Conservation (phyloP, 2,888 invertebrate species). For the Cylindroiulus punctatus region DNA sequence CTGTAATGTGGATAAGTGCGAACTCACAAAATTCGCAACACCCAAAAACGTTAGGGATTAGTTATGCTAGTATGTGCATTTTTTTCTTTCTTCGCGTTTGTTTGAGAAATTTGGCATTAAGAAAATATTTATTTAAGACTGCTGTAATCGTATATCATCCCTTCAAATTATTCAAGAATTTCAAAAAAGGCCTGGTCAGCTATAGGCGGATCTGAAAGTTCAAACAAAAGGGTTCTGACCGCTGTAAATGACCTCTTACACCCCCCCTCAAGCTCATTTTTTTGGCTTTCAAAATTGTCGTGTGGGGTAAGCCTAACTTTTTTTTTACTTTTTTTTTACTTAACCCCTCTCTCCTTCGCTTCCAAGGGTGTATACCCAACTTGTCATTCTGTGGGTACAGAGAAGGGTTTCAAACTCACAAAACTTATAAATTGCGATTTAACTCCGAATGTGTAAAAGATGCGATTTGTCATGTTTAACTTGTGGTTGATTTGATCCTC, state of each 20-base stretch:
- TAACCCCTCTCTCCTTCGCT: conserved; percentile 28
- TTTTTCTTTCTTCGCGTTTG: conserved; percentile 9
- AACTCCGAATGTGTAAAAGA: conserved; percentile 28
- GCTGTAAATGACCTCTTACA: conserved; percentile 28
- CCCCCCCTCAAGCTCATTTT: neutral
- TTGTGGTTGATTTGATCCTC: conserved; percentile 32
- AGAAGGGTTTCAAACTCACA: neutral
- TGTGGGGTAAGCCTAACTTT: neutral
- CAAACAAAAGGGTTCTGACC: conserved; percentile 47
- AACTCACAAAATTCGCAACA: neutral
- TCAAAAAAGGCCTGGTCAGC: conserved; percentile 30
- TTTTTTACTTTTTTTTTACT: conserved; percentile 7
- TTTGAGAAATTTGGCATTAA: conserved; percentile 26
- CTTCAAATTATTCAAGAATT: conserved; percentile 43
- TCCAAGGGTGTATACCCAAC: conserved; percentile 11
- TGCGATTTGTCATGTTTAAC: conserved; percentile 25
- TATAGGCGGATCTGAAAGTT: conserved; percentile 32
- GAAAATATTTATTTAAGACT: conserved; percentile 27
- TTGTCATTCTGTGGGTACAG: neutral
- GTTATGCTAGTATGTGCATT: neutral
- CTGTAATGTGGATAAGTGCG: neutral
- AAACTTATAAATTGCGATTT: conserved; percentile 31
- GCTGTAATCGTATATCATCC: conserved; percentile 33
- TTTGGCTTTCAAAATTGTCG: neutral
- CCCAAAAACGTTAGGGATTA: neutral